Conservation (phyloP, 2,888 invertebrate species). For the Drosophila multiciliata region DNA sequence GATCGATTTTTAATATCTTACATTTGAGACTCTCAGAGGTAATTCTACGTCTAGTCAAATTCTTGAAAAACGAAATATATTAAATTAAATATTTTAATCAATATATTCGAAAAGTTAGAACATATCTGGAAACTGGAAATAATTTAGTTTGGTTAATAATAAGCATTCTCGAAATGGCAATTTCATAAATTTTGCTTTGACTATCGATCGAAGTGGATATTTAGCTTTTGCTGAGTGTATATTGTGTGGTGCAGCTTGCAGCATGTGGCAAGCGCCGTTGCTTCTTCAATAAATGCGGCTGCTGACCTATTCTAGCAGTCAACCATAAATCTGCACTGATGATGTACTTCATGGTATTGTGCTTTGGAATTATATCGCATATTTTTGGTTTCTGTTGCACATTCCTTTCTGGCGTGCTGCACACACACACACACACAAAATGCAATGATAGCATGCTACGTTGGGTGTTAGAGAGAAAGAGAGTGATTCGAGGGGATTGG, state of each 20-base stretch:
- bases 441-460: background rate
- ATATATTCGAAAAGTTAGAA: background rate
- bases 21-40: background rate
- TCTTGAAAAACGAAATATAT: background rate
- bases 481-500: background rate
- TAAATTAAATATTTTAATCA: background rate
- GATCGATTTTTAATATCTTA: background rate
- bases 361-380: constrained; percentile 81
- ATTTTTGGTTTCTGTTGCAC: constrained; percentile 81
- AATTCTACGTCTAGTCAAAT: no score
- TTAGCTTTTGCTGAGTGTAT: background rate
- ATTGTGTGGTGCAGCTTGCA: constrained; percentile 23
- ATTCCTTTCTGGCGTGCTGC: constrained; percentile 76
- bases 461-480: background rate
- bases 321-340: constrained; percentile 83
- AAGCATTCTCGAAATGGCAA: background rate
- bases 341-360: constrained; percentile 82
- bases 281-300: constrained; percentile 74
- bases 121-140: background rate
- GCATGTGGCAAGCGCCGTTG: constrained; percentile 49
- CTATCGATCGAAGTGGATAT: background rate
- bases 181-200: background rate
- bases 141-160: background rate
- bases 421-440: constrained; percentile 17
- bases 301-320: constrained; percentile 83